Conservation (phyloP, 1,140 invertebrate species). For the Macrobrachium nipponense region DNA sequence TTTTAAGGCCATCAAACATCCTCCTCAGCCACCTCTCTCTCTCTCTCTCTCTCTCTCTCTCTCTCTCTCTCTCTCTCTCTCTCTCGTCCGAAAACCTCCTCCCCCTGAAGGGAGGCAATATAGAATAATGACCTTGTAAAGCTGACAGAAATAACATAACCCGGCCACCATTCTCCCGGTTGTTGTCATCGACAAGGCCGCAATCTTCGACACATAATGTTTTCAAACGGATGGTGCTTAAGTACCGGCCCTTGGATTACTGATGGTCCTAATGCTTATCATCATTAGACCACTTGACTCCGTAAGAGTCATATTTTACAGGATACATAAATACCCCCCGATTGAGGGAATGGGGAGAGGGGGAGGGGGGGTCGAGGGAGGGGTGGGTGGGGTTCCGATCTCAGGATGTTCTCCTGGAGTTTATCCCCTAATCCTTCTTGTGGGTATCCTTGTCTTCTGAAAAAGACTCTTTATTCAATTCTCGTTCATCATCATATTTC, state of each 20-base stretch:
- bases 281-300: slow-evolving; percentile 13
- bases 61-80: too few relatives aligned
- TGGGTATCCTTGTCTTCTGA: background rate
- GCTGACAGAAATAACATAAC: background rate
- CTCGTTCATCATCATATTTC: background rate
- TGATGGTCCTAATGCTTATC: slow-evolving; percentile 8
- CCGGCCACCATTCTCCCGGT: background rate
- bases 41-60: too few relatives aligned
- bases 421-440: background rate
- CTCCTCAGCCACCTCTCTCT: too few relatives aligned
- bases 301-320: slow-evolving; percentile 13
- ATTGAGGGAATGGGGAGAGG: background rate
- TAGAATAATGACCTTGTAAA: too few relatives aligned
- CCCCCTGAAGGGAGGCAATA: too few relatives aligned
- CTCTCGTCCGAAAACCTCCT: too few relatives aligned
- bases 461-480: background rate
- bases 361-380: background rate
- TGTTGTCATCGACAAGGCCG: slow-evolving; percentile 10
- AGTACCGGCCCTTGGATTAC: background rate
- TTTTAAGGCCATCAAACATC: too few relatives aligned
- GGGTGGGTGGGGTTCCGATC: background rate
- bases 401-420: slow-evolving; percentile 2
- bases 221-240: slow-evolving; percentile 14
- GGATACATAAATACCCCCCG: slow-evolving; percentile 2
- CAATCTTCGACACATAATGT: slow-evolving; percentile 20